A percentile compares a stretch with the other conserved stretches of the same genome.
These are phyloP conservation scores for Planococcus citri DNA, from an alignment of 1,140 invertebrate species.

Conservation along the genomic window DNA sequence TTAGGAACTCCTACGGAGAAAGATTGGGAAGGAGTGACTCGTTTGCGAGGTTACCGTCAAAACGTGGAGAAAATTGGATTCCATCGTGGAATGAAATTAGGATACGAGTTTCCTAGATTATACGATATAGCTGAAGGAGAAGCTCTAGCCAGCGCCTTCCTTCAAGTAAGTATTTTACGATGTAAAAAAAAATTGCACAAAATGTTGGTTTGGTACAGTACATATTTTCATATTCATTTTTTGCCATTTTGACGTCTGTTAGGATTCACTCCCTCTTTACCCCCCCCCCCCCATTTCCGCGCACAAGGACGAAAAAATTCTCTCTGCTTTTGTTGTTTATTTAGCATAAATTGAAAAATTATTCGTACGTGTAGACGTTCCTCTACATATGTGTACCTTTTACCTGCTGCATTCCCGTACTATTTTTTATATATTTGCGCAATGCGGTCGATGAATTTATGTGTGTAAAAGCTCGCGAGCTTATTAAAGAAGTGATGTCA, in stretches of 20 bases:
- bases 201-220: neutral
- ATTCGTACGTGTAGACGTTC: too few relatives aligned
- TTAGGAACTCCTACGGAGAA: slow-evolving; percentile 84
- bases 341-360: neutral
- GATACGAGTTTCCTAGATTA: slow-evolving; percentile 73
- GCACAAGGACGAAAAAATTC: neutral
- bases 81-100: slow-evolving; percentile 64
- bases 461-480: neutral
- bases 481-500: neutral
- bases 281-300: too few relatives aligned
- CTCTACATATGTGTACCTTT: neutral
- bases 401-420: neutral
- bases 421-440: too few relatives aligned
- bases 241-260: neutral
- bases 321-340: neutral
- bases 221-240: slow-evolving; percentile 9
- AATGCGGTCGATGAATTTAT: neutral
- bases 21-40: slow-evolving; percentile 76
- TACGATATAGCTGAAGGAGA: slow-evolving; percentile 78
- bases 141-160: slow-evolving; percentile 65
- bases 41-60: slow-evolving; percentile 71
- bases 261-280: neutral
- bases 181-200: neutral
- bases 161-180: slow-evolving; percentile 40
- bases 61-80: slow-evolving; percentile 53